Evolutionary conservation across 2,797 vertebrate species (phyloP).

Genomic region (Oreonectes daqikongensis): DNA sequence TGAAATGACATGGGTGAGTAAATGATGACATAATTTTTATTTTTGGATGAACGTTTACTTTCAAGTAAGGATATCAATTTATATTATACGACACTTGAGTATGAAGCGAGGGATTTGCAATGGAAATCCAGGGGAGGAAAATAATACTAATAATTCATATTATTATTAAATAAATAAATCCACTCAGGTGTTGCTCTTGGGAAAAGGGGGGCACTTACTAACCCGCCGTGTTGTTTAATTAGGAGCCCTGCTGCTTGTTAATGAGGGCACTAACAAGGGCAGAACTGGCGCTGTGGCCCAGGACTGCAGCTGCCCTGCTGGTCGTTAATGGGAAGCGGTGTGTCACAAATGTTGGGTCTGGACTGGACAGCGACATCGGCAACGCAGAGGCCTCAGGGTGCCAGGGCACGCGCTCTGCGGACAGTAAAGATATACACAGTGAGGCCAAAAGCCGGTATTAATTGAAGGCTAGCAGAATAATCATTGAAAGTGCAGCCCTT

Average conservation of each 20-base stretch:
- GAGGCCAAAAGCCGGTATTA: slow-evolving; percentile 40
- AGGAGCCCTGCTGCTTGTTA: slow-evolving; percentile 58
- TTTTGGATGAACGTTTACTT: too few species aligned
- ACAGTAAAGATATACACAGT: slow-evolving; percentile 26
- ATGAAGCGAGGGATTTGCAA: not conserved
- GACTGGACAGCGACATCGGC: slow-evolving; percentile 26
- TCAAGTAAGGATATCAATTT: not conserved
- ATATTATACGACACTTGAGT: not conserved
- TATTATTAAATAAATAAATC: not conserved
- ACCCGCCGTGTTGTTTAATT: slow-evolving; percentile 57
- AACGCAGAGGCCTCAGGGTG: slow-evolving; percentile 6
- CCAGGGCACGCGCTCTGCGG: slow-evolving; percentile 29
- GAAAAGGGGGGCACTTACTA: slow-evolving; percentile 38
- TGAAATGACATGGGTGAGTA: too few species aligned
- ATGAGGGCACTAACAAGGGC: slow-evolving; percentile 60
- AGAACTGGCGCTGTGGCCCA: slow-evolving; percentile 9
- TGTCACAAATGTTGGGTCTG: slow-evolving; percentile 21
- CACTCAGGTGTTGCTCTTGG: slow-evolving; percentile 52
- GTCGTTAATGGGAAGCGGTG: slow-evolving; percentile 53
- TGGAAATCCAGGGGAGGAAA: not conserved
- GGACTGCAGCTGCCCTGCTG: slow-evolving; percentile 46
- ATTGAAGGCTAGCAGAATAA: slow-evolving; percentile 45
- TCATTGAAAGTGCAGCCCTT: slow-evolving; percentile 36
- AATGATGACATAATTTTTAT: too few species aligned
- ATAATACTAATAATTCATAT: not conserved